Evolutionary conservation across 2,113 vertebrate genomes (phyloP), one percentile per base, ranked within the genome.

Genomic region (Rutilus rutilus): DNA sequence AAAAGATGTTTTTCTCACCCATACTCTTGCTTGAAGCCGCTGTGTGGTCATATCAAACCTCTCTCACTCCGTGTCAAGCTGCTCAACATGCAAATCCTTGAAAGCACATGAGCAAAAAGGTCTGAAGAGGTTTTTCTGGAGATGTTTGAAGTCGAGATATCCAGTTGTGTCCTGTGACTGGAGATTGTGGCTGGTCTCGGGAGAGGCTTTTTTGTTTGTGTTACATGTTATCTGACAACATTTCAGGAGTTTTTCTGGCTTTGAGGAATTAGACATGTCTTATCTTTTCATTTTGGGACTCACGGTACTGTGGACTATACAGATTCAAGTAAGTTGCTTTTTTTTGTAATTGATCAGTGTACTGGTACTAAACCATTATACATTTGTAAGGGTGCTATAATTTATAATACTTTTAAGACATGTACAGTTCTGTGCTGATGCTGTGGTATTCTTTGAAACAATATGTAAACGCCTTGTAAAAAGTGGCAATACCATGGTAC

Each of bases 1-100:
- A 95, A 92, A 91, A 92, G 90, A 91, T 91, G 17, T 76, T 88
- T 89, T 87, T 85, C 86, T 87, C 15, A 82, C 80, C 75, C 77
- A 15, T n/a, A 78, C 45, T 85, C 85, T 84, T 1, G 52, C 54
- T 62, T 21, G 36, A 80, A 87, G 83, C 65, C 47, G 19, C 54
- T 84, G 52, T 25, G 39, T 80, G 52, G 79, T 54, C 62, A 71
- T 50, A 62, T 71, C 60, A 81, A 75, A 76, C 65, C 74, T 85
- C 45, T 27, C 57, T 79, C 50, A 1, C 42, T 86, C 36, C 5
- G 14, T 73, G 39, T 30, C 65, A 86, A 80, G 17, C 47, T 21
- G 60, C 57, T 47, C 74, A n/a, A 59, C 83, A 85, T 77, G 45
- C 65, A 11, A 14, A 82, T 82, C 71, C 42, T 25, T 30, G 71